Conservation (phyloP, 2,113 vertebrate species). For the Clarias gariepinus region DNA sequence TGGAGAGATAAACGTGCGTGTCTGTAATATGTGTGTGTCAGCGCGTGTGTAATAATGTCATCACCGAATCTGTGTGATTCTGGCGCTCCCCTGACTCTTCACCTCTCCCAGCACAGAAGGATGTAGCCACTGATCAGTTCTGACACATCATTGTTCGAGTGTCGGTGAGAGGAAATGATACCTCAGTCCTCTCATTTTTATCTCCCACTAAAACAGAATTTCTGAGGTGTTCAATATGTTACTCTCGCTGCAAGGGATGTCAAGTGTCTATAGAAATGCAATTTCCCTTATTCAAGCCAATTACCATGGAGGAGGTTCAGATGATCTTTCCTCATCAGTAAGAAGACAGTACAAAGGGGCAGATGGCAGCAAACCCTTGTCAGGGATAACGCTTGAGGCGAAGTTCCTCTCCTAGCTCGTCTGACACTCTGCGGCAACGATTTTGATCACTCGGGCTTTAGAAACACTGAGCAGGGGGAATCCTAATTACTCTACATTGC, state of each 20-base stretch:
- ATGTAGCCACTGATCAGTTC: conserved; percentile 75
- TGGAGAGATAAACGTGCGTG: conserved; percentile 50
- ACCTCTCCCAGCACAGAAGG: conserved; percentile 60
- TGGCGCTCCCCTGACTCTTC: conserved; percentile 47
- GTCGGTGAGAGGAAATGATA: conserved; percentile 76
- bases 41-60: conserved; percentile 49
- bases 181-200: conserved; percentile 61
- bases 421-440: conserved; percentile 32
- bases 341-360: conserved; percentile 50
- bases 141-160: conserved; percentile 72
- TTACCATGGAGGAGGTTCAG: conserved; percentile 71
- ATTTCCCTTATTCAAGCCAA: conserved; percentile 78
- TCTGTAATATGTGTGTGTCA: conserved; percentile 47
- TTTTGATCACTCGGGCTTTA: conserved; percentile 44
- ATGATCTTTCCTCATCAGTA: conserved; percentile 50
- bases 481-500: conserved; percentile 50
- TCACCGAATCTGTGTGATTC: conserved; percentile 45
- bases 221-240: conserved; percentile 76
- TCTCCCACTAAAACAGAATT: conserved; percentile 66
- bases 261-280: conserved; percentile 77
- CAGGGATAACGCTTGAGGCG: conserved; percentile 49
- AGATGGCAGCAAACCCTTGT: conserved; percentile 55
- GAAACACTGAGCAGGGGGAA: conserved; percentile 47
- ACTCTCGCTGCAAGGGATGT: conserved; percentile 70
- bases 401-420: conserved; percentile 41